Evolutionary conservation across 2,797 vertebrate species (phyloP), one percentile per base, ranked within the genome.

Genomic region (Hyperoplus immaculatus): DNA sequence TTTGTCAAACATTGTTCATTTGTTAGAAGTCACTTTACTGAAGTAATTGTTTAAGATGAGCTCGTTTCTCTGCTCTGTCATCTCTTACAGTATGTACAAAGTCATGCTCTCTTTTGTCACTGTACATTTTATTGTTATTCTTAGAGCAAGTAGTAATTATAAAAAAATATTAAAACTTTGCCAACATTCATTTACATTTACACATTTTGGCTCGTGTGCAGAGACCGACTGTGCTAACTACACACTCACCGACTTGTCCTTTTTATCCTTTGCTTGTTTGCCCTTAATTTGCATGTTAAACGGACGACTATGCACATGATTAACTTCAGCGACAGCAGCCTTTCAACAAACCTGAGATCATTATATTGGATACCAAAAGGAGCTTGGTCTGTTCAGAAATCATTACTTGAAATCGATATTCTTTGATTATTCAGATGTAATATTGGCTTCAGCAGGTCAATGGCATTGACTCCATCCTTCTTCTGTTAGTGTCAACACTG

Each of bases 281-380:
- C 36, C 41, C 36, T 72, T 55, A 0, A 65, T 76, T 65, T 65
- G 59, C 55, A 62, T 68, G 53, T 63, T 69, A 68, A 71, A 78
- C 1, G 0, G 58, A 16, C 0, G 1, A 47, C 14, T 47, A 21
- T 11, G 13, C n/a, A 57, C 29, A 56, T 63, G 53, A 79, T 63
- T 41, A 62, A 64, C 47, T 65, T 51, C 9, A 41, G 21, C 0
- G 0, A 46, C 62, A 13, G 15, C 36, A 50, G 9, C n/a, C 16
- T 38, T 51, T 57, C 12, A 70, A 41, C 45, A 47, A 51, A 78
- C 4, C 59, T 8, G 10, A 72, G 39, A 50, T 59, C 29, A 57
- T 61, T 57, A 66, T 53, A 5, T 8, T 11, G 6, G 36, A n/a
- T 46, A 81, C 51, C 13, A 16, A 64, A 60, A 66, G 29, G 60